Conservation (phyloP, 2,888 invertebrate genomes). For the Stratiomys singularior region DNA sequence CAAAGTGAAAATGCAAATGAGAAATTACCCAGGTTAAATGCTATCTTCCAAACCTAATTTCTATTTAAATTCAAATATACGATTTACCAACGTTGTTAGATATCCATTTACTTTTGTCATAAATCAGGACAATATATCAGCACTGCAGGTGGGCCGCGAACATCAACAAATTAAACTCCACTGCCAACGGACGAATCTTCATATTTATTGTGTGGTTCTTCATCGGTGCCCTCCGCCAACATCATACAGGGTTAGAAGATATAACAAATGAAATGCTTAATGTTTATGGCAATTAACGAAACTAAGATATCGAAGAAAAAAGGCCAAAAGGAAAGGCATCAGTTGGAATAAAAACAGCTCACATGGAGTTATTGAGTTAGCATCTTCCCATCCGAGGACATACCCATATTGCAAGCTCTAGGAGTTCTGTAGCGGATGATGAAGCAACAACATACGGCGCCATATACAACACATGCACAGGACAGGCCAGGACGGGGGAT, state of each 20-base stretch:
- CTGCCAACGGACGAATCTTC: neutral
- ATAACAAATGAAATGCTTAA: constrained; percentile 42
- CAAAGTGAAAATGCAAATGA: too few relatives aligned
- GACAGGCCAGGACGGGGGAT: constrained; percentile 7
- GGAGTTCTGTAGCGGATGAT: constrained; percentile 13
- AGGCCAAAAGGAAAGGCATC: constrained; percentile 27
- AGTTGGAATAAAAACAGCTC: constrained; percentile 32
- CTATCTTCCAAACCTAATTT: too few relatives aligned
- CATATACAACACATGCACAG: constrained; percentile 1
- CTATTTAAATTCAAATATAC: too few relatives aligned
- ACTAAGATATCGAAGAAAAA: constrained; percentile 44
- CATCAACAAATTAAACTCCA: neutral
- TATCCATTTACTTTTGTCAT: too few relatives aligned
- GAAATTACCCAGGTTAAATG: too few relatives aligned
- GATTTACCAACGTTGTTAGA: too few relatives aligned
- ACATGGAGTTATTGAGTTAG: constrained; percentile 37
- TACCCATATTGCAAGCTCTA: constrained; percentile 20
- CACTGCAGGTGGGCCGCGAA: neutral
- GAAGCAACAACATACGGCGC: constrained; percentile 46
- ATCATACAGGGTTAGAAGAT: neutral
- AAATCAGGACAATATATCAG: too few relatives aligned
- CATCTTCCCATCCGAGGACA: constrained; percentile 27
- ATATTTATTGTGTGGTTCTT: neutral
- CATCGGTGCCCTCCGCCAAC: neutral
- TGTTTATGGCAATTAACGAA: constrained; percentile 46